phyloP scores from a whole-genome alignment of 1,140 invertebrate genomes.

The Tetraneura akinire region DNA sequence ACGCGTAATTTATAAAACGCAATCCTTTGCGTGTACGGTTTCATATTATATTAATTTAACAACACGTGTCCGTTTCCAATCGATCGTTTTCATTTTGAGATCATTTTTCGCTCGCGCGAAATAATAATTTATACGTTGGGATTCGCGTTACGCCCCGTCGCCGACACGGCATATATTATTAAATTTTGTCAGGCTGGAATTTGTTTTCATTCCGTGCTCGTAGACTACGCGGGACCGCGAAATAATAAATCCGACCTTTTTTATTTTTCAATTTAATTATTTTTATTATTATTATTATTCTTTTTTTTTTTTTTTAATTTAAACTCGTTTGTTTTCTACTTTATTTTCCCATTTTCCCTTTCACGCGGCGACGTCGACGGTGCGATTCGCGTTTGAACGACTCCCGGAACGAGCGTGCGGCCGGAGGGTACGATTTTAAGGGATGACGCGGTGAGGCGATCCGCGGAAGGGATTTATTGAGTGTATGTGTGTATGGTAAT shows the following conservation, averaged over 20 bases:
- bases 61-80: neutral
- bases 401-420: no score
- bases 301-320: constrained; percentile 14
- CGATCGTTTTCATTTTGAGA: constrained; percentile 5
- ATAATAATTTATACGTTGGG: neutral
- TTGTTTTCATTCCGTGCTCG: neutral
- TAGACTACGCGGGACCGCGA: no score
- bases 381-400: neutral
- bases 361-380: neutral
- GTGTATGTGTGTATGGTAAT: no score
- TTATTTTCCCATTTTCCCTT: neutral
- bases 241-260: neutral
- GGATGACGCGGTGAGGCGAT: no score
- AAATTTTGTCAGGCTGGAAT: neutral
- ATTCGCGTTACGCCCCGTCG: neutral
- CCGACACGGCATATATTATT: constrained; percentile 1
- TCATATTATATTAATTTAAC: no score
- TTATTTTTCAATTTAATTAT: no score
- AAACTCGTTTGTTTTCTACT: constrained; percentile 2
- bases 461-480: no score
- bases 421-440: no score
- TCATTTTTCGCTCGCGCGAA: neutral
- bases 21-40: no score
- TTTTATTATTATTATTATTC: no score
- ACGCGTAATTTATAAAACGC: neutral